phyloP scores from a whole-genome alignment of 2,888 invertebrate genomes.

The Rhogogaster chlorosoma region DNA sequence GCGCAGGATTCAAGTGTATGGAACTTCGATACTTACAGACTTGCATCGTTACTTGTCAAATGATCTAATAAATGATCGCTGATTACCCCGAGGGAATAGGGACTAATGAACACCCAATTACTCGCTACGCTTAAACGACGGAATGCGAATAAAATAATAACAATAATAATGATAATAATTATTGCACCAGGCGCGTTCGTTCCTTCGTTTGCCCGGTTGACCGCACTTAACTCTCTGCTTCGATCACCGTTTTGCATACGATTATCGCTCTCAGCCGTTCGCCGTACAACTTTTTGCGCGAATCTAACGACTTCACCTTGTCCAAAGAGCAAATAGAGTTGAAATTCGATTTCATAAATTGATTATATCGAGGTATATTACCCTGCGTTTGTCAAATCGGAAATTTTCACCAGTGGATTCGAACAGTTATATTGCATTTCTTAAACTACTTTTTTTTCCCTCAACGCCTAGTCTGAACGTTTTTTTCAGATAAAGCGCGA shows the following conservation, averaged over 20 bases:
- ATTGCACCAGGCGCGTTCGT: slow-evolving; percentile 1
- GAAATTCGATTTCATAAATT: neutral
- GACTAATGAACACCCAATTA: slow-evolving; percentile 36
- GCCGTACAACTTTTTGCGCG: neutral
- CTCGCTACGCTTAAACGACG: neutral
- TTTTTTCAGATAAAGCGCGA: neutral
- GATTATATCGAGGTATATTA: neutral
- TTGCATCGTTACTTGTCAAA: slow-evolving; percentile 6
- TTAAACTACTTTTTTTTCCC: neutral
- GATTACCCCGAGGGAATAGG: slow-evolving; percentile 7
- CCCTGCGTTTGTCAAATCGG: neutral
- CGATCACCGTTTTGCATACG: slow-evolving; percentile 38
- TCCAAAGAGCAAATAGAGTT: neutral
- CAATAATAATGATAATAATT: neutral
- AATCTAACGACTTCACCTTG: neutral
- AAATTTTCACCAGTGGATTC: neutral
- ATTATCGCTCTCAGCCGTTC: slow-evolving; percentile 4
- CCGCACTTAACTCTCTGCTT: slow-evolving; percentile 14
- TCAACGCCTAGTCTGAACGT: neutral
- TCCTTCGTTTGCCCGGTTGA: slow-evolving; percentile 25
- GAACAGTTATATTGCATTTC: neutral
- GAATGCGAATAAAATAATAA: slow-evolving; percentile 12
- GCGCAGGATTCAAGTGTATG: neutral
- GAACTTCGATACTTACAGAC: neutral
- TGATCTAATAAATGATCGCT: slow-evolving; percentile 9